Conservation (phyloP, 2,797 vertebrate species). For the Scomberomorus guttatus region DNA sequence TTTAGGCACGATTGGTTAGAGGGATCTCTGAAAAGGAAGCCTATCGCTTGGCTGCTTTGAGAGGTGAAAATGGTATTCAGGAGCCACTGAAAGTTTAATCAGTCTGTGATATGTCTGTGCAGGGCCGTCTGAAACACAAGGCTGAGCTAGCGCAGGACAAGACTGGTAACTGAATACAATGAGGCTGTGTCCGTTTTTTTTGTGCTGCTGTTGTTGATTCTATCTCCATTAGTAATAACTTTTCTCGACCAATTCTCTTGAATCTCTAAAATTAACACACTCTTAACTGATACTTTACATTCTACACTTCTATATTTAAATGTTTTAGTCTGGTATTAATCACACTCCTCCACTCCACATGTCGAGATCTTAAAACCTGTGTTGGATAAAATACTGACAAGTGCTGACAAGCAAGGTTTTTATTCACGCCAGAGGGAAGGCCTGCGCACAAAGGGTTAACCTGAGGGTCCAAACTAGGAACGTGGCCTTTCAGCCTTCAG, state of each 20-base stretch:
- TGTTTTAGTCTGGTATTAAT: conserved; percentile 42
- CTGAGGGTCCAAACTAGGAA: not conserved
- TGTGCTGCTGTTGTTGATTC: not conserved
- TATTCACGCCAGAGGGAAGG: conserved; percentile 2
- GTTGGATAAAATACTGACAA: conserved; percentile 5
- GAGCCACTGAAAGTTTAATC: conserved; percentile 76
- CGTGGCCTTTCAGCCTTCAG: conserved; percentile 15
- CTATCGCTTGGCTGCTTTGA: conserved; percentile 64
- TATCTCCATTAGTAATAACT: conserved; percentile 17
- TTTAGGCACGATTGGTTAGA: conserved; percentile 67
- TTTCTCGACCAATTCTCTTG: not conserved
- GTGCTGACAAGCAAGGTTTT: conserved; percentile 34
- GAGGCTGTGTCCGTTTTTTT: conserved; percentile 7
- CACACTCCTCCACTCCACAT: conserved; percentile 10
- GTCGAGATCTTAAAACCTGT: conserved; percentile 41
- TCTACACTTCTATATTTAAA: conserved; percentile 42
- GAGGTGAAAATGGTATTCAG: conserved; percentile 74
- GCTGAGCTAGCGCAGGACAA: conserved; percentile 9
- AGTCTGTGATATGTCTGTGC: conserved; percentile 66
- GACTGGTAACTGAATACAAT: conserved; percentile 20
- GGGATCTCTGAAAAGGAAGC: conserved; percentile 68
- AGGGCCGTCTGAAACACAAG: conserved; percentile 46
- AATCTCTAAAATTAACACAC: not conserved
- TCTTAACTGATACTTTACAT: conserved; percentile 20
- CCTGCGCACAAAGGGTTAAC: conserved; percentile 42